Conservation (phyloP, 1,140 invertebrate species). For the Sycophaga agraensis region DNA sequence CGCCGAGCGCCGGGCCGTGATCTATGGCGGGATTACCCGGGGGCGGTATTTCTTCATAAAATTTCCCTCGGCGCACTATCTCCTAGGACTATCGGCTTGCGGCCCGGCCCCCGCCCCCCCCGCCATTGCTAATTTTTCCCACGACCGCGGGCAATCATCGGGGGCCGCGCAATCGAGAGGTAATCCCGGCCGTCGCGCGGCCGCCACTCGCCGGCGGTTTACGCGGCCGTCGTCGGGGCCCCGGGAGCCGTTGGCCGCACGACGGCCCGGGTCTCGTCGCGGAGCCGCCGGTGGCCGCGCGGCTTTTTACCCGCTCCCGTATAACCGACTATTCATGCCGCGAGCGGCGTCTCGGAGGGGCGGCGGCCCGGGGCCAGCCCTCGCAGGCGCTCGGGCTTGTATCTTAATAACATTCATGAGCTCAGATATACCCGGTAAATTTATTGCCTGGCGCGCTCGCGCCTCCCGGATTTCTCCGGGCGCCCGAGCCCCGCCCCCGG, state of each 20-base stretch:
- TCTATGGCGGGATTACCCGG: conserved; percentile 54
- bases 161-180: too few species aligned
- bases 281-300: too few species aligned
- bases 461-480: not conserved
- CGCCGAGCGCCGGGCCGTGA: conserved; percentile 38
- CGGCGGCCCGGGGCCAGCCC: too few species aligned
- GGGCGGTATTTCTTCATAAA: conserved; percentile 57
- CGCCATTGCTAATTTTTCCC: not conserved
- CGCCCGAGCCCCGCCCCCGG: not conserved
- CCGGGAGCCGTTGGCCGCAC: too few species aligned
- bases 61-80: conserved; percentile 27
- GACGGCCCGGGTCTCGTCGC: too few species aligned
- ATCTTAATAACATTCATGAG: conserved; percentile 62
- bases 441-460: conserved; percentile 20
- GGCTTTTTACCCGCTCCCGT: too few species aligned
- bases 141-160: not conserved
- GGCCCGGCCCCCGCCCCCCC: not conserved
- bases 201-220: too few species aligned
- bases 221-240: too few species aligned
- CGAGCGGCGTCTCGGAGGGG: too few species aligned
- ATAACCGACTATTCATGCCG: too few species aligned
- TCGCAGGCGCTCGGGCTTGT: conserved; percentile 41
- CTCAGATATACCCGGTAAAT: conserved; percentile 52
- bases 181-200: too few species aligned
- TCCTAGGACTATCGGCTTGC: not conserved